A percentile compares a stretch with the other conserved stretches of the same genome.
Evolutionary conservation across 2,797 vertebrate genomes (phyloP).

Genomic region (Hipposideros larvatus): DNA sequence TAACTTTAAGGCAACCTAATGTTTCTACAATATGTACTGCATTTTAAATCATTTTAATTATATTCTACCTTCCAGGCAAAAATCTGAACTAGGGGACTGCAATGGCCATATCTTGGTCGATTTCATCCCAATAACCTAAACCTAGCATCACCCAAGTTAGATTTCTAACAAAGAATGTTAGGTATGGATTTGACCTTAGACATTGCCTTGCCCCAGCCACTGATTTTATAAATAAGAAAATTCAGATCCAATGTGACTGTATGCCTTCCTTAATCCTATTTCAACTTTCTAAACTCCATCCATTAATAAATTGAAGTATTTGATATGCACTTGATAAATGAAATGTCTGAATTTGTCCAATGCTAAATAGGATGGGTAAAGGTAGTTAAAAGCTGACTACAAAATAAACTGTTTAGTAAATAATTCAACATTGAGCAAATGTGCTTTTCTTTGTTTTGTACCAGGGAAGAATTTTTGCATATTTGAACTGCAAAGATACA

Average conservation of each 20-base stretch:
- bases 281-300: not conserved
- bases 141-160: not conserved
- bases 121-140: not conserved
- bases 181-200: not conserved
- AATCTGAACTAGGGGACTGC: not conserved
- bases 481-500: not conserved
- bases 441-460: not conserved
- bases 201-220: not conserved
- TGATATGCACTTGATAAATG: not conserved
- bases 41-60: not conserved
- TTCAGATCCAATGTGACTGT: not conserved
- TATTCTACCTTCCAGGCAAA: not conserved
- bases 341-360: not conserved
- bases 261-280: not conserved
- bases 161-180: not conserved
- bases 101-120: not conserved
- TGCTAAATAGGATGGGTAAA: not conserved
- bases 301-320: slow-evolving; percentile 7
- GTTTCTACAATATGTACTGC: not conserved
- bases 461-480: not conserved
- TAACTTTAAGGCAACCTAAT: not conserved
- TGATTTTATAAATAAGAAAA: not conserved
- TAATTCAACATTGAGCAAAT: not conserved
- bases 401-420: not conserved
- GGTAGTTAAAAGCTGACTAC: not conserved